Evolutionary conservation across 2,888 invertebrate genomes (phyloP).

Genomic region (Erebia epiphron): DNA sequence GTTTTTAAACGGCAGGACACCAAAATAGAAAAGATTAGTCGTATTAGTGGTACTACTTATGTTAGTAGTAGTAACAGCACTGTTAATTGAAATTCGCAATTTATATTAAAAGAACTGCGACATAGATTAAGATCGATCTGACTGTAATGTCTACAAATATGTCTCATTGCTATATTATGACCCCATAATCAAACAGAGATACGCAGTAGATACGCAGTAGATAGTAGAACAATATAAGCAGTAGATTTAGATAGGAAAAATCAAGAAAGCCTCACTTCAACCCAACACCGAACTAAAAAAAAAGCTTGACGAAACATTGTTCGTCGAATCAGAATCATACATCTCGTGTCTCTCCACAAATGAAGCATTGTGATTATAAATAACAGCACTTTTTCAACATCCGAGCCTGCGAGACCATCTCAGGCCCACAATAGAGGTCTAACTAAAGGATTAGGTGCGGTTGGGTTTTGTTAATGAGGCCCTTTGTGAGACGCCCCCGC

Average conservation of each 20-base stretch:
- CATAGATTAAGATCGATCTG: no score
- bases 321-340: conserved; percentile 16
- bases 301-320: not conserved
- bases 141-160: no score
- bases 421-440: conserved; percentile 67
- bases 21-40: no score
- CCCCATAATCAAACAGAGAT: not conserved
- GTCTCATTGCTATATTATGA: not conserved
- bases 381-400: conserved; percentile 47
- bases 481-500: conserved; percentile 66
- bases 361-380: conserved; percentile 54
- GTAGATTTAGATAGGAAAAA: not conserved
- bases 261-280: not conserved
- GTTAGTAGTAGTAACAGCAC: no score
- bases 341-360: conserved; percentile 39
- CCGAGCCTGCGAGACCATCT: conserved; percentile 39
- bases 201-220: no score
- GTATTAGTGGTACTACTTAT: not conserved
- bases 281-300: not conserved
- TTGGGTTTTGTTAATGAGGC: conserved; percentile 72
- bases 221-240: not conserved
- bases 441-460: conserved; percentile 80
- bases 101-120: no score
- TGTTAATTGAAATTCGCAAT: no score
- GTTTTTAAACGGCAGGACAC: no score